A percentile compares a stretch with the other conserved stretches of the same genome.
Evolutionary conservation across 1,140 invertebrate genomes (phyloP).

Genomic region (Scaptomyza montana): DNA sequence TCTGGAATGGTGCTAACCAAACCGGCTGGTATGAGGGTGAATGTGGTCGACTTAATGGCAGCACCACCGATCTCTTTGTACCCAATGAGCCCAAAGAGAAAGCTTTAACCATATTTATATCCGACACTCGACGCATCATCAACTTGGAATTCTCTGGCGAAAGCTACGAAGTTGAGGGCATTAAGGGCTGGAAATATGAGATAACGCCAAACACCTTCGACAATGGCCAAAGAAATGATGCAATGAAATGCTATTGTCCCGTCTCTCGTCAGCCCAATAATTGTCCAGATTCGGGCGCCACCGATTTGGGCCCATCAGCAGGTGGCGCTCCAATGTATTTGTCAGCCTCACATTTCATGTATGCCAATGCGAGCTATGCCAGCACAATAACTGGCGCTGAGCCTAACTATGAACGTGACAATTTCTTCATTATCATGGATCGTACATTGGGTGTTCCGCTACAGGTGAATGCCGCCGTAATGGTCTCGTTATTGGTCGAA

Average conservation of each 20-base stretch:
- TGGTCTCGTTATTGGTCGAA: conserved; percentile 89
- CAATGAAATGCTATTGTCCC: conserved; percentile 86
- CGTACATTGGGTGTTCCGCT: conserved; percentile 89
- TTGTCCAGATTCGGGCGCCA: conserved; percentile 84
- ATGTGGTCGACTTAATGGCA: conserved; percentile 88
- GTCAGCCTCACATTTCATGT: conserved; percentile 93
- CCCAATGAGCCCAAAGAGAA: conserved; percentile 86
- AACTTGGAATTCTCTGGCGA: conserved; percentile 81
- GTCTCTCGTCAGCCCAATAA: conserved; percentile 75
- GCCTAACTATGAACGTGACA: conserved; percentile 88
- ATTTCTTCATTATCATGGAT: conserved; percentile 89
- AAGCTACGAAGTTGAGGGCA: conserved; percentile 82
- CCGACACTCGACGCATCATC: conserved; percentile 88
- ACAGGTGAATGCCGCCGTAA: conserved; percentile 87
- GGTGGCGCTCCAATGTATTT: conserved; percentile 91
- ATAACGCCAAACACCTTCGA: conserved; percentile 87
- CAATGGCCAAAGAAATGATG: conserved; percentile 87
- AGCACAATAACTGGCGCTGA: conserved; percentile 88
- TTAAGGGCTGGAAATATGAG: conserved; percentile 86
- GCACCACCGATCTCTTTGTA: conserved; percentile 91
- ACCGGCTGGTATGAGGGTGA: conserved; percentile 86
- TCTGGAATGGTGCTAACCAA: conserved; percentile 87
- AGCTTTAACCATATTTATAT: conserved; percentile 86
- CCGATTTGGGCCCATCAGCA: conserved; percentile 88
- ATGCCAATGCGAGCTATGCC: conserved; percentile 88